Evolutionary conservation across 30 jellyfish, hydroid and myxozoan species (phyloP).

Genomic region (Aurelia aurita): DNA sequence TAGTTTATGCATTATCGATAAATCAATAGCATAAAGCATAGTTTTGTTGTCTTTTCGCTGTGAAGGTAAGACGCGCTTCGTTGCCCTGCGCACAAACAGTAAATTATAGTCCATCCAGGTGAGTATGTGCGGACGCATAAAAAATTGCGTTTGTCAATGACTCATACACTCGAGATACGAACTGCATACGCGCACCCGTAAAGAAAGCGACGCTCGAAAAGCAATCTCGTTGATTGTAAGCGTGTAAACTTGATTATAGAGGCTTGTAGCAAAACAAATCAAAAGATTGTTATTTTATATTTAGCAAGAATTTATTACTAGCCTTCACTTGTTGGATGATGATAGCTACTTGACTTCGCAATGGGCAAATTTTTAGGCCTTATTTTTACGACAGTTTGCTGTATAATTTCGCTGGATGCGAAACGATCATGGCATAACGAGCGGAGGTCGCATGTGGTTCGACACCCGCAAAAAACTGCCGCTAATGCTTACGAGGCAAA

Average conservation of each 20-base stretch:
- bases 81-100: conserved; percentile 42
- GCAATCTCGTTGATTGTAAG: conserved; percentile 38
- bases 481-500: conserved; percentile 49
- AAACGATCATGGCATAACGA: conserved; percentile 64
- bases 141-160: conserved; percentile 63
- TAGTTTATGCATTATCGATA: too few species aligned
- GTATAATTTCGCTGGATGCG: conserved; percentile 39
- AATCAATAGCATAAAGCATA: background rate
- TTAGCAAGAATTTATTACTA: background rate
- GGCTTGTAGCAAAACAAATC: conserved; percentile 39
- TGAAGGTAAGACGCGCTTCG: background rate
- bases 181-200: conserved; percentile 75
- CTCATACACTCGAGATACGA: conserved; percentile 45
- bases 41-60: background rate
- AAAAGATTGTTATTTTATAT: background rate
- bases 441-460: conserved; percentile 60
- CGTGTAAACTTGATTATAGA: conserved; percentile 40
- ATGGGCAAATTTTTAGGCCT: conserved; percentile 50
- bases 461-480: conserved; percentile 24
- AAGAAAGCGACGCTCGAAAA: conserved; percentile 80
- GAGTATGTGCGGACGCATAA: conserved; percentile 36
- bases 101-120: conserved; percentile 33
- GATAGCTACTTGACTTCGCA: conserved; percentile 28
- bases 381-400: conserved; percentile 45
- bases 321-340: conserved; percentile 15